Evolutionary conservation across 2,888 invertebrate species (phyloP).

Genomic region (Arge pagana): DNA sequence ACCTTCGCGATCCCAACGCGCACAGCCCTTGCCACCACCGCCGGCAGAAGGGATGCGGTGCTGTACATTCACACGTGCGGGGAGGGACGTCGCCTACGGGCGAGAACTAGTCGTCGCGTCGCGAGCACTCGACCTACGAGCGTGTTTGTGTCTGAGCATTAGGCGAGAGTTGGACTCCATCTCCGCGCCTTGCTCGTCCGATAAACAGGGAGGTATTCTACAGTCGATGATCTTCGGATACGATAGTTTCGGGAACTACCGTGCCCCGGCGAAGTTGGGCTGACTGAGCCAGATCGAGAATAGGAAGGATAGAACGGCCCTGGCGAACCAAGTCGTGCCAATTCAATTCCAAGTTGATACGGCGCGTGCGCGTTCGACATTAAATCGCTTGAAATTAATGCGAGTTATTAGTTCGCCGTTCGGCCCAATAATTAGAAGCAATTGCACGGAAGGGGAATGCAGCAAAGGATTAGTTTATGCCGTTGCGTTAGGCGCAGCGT

Average conservation of each 20-base stretch:
- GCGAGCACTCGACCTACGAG: conserved; percentile 24
- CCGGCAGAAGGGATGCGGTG: conserved; percentile 3
- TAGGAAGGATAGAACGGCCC: conserved; percentile 28
- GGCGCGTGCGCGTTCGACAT: conserved; percentile 46
- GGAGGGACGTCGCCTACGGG: too few relatives aligned
- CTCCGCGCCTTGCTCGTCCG: conserved; percentile 52
- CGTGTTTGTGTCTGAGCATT: conserved; percentile 33
- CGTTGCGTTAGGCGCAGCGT: conserved; percentile 7
- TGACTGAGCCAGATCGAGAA: not conserved
- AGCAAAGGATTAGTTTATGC: conserved; percentile 23
- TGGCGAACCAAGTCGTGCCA: conserved; percentile 46
- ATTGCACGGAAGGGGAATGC: conserved; percentile 54
- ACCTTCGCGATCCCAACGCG: conserved; percentile 30
- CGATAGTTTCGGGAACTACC: conserved; percentile 30
- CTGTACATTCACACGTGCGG: not conserved
- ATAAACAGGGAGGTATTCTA: conserved; percentile 54
- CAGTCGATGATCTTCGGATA: conserved; percentile 57
- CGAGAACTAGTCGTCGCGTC: conserved; percentile 29
- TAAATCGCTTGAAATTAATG: conserved; percentile 57
- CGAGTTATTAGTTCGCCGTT: conserved; percentile 57
- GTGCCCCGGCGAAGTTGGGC: not conserved
- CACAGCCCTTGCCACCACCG: not conserved
- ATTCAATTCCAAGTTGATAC: conserved; percentile 57
- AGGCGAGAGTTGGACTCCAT: conserved; percentile 49
- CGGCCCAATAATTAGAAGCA: conserved; percentile 55